phyloP scores from a whole-genome alignment of 1,140 invertebrate genomes.

The Amphibalanus amphitrite region DNA sequence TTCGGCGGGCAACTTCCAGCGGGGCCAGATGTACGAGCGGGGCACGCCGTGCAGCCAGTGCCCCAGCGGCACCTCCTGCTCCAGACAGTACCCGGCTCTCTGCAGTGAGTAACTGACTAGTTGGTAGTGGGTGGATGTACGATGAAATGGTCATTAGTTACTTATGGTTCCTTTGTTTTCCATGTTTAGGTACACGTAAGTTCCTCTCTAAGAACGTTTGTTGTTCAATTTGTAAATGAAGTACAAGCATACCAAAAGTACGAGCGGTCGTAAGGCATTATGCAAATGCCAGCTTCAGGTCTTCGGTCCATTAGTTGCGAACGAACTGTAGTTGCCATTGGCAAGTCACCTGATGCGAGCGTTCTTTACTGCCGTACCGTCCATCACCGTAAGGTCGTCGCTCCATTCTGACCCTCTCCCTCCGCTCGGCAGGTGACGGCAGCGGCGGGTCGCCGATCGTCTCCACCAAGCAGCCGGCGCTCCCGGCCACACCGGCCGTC shows the following conservation, averaged over 20 bases:
- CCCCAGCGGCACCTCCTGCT: slow-evolving; percentile 22
- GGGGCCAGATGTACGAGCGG: slow-evolving; percentile 21
- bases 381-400: neutral
- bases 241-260: too few species aligned
- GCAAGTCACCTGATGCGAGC: neutral
- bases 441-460: neutral
- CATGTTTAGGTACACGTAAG: too few species aligned
- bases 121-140: too few species aligned
- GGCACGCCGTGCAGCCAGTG: slow-evolving; percentile 24
- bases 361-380: neutral
- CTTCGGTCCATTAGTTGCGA: too few species aligned
- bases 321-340: too few species aligned
- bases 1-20: slow-evolving; percentile 22
- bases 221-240: too few species aligned
- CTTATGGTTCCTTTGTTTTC: neutral
- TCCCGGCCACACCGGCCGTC: neutral
- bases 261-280: neutral
- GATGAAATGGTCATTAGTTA: too few species aligned
- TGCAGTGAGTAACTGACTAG: slow-evolving; percentile 17
- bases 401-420: neutral
- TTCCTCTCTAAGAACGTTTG: too few species aligned
- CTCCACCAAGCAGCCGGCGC: neutral
- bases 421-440: neutral
- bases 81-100: slow-evolving; percentile 21
- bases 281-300: neutral